Conservation (phyloP, 2,888 invertebrate species). For the Luffia ferchaultella region DNA sequence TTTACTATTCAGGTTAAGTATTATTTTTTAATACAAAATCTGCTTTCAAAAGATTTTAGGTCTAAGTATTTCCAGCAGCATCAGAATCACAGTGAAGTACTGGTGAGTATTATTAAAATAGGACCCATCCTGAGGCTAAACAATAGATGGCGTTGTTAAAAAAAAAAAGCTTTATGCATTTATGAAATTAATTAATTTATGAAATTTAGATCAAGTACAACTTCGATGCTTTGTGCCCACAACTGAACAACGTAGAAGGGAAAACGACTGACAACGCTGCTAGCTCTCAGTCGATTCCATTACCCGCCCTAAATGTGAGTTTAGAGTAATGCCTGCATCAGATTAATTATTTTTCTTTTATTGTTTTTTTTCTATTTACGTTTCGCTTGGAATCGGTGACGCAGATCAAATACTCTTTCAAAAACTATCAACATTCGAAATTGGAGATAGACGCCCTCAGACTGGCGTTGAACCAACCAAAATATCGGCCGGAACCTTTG, state of each 20-base stretch:
- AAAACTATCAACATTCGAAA: constrained; percentile 69
- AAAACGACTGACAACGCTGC: too few relatives aligned
- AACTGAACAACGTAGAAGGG: constrained; percentile 69
- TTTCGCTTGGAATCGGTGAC: constrained; percentile 19
- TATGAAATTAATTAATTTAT: not conserved
- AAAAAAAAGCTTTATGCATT: too few relatives aligned
- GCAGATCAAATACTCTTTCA: constrained; percentile 76
- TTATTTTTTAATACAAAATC: too few relatives aligned
- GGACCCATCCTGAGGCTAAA: too few relatives aligned
- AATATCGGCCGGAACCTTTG: constrained; percentile 69
- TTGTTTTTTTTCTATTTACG: constrained; percentile 22
- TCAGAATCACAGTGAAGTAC: too few relatives aligned
- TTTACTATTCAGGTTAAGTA: too few relatives aligned
- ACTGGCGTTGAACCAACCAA: constrained; percentile 65
- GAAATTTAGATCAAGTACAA: constrained; percentile 75
- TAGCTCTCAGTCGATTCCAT: constrained; percentile 69
- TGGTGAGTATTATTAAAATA: too few relatives aligned
- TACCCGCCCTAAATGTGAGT: constrained; percentile 82
- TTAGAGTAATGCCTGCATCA: constrained; percentile 4
- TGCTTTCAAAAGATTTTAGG: too few relatives aligned
- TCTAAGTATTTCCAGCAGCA: too few relatives aligned
- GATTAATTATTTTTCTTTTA: constrained; percentile 21
- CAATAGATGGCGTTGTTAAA: too few relatives aligned
- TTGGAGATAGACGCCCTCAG: constrained; percentile 65
- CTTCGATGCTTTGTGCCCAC: constrained; percentile 75